Evolutionary conservation across 2,888 invertebrate genomes (phyloP).

Genomic region (Agriopis leucophaearia): DNA sequence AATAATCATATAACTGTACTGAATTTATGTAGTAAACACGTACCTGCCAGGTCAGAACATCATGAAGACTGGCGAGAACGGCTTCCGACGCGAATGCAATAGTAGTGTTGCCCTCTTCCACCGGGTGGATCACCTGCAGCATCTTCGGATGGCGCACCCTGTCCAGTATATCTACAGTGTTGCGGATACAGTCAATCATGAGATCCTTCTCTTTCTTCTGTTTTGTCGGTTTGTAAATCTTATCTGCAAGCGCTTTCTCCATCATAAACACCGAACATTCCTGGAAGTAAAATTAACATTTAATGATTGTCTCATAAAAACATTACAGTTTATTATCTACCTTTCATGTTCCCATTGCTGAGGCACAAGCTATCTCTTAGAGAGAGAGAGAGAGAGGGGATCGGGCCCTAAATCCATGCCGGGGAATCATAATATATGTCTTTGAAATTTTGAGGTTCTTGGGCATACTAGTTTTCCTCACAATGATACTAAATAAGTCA

Average conservation of each 20-base stretch:
- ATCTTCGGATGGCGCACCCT: slow-evolving; percentile 95
- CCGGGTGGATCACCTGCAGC: slow-evolving; percentile 89
- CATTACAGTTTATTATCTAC: too few relatives aligned
- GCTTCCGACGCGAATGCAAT: slow-evolving; percentile 98
- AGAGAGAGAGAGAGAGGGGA: too few relatives aligned
- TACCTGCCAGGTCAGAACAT: slow-evolving; percentile 94
- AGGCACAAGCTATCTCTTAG: too few relatives aligned
- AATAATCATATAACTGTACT: too few relatives aligned
- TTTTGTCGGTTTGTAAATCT: slow-evolving; percentile 96
- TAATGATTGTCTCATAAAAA: neutral
- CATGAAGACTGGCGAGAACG: slow-evolving; percentile 95
- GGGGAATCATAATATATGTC: too few relatives aligned
- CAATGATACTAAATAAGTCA: too few relatives aligned
- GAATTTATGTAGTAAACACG: slow-evolving; percentile 54
- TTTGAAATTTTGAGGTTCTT: too few relatives aligned
- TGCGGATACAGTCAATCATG: slow-evolving; percentile 94
- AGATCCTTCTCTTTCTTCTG: slow-evolving; percentile 84
- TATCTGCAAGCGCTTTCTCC: slow-evolving; percentile 96
- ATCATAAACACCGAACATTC: slow-evolving; percentile 97
- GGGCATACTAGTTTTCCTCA: too few relatives aligned
- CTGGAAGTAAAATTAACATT: slow-evolving; percentile 77
- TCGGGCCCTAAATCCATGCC: too few relatives aligned
- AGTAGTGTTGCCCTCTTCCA: slow-evolving; percentile 95
- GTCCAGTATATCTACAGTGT: slow-evolving; percentile 92
- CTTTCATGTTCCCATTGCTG: too few relatives aligned